These are phyloP conservation scores for Caenorhabditis latens DNA, from an alignment of 1,140 invertebrate genomes.

Conservation along the genomic window DNA sequence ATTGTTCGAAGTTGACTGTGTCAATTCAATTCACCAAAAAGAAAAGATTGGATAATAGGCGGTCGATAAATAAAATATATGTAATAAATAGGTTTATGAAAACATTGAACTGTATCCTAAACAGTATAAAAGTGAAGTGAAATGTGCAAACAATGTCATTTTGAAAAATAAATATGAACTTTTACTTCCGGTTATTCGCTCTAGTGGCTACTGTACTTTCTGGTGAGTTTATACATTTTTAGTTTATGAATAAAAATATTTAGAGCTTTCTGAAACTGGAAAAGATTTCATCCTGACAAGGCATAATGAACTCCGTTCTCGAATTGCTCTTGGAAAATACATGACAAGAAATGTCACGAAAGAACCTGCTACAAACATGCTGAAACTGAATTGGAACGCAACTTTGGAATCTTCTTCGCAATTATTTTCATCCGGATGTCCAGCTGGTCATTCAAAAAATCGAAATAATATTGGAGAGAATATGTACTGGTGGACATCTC, in stretches of 20 bases:
- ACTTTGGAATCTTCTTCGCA: neutral
- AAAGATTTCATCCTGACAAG: neutral
- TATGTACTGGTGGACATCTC: slow-evolving; percentile 17
- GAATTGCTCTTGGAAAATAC: neutral
- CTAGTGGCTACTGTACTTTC: neutral
- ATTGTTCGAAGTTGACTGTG: neutral
- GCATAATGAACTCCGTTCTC: slow-evolving; percentile 5
- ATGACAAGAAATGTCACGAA: neutral
- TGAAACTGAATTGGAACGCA: neutral
- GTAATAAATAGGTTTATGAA: neutral
- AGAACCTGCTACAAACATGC: neutral
- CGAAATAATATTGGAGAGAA: neutral
- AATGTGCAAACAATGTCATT: slow-evolving; percentile 16
- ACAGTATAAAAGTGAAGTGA: slow-evolving; percentile 18
- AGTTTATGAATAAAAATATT: neutral
- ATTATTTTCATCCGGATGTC: neutral
- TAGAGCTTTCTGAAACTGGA: slow-evolving; percentile 9
- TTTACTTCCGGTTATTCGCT: neutral
- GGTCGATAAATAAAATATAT: neutral
- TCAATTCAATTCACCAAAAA: slow-evolving; percentile 16
- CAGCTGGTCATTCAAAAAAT: neutral
- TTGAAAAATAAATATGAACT: slow-evolving; percentile 31
- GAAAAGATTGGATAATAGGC: slow-evolving; percentile 31
- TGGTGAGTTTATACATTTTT: neutral
- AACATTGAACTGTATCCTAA: neutral